phyloP scores from a whole-genome alignment of 2,888 invertebrate genomes.

The Germaria angustata region DNA sequence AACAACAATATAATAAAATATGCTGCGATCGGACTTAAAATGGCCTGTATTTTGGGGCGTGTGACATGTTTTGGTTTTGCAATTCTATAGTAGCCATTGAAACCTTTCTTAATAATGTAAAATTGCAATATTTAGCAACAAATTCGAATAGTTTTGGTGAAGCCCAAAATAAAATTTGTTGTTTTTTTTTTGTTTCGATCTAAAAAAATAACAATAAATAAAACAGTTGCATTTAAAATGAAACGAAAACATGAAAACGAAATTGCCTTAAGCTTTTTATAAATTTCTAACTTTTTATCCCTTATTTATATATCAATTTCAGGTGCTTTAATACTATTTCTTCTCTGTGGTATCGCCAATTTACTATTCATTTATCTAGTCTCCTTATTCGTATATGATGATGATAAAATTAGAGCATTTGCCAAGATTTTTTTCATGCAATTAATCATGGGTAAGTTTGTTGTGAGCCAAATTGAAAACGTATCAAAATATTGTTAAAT shows the following conservation, averaged over 20 bases:
- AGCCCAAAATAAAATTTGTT: too few species aligned
- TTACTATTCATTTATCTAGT: conserved; percentile 86
- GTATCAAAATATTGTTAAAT: background rate
- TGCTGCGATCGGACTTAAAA: too few species aligned
- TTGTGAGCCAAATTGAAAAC: background rate
- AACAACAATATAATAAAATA: too few species aligned
- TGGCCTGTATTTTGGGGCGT: too few species aligned
- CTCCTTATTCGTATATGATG: conserved; percentile 84
- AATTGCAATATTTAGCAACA: too few species aligned
- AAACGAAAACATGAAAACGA: background rate
- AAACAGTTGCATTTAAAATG: too few species aligned
- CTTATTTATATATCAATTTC: conserved; percentile 68
- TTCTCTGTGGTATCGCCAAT: conserved; percentile 85
- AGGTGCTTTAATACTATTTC: conserved; percentile 83
- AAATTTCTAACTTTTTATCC: background rate
- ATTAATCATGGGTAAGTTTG: conserved; percentile 68
- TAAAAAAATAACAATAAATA: too few species aligned
- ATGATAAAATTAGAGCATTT: conserved; percentile 84
- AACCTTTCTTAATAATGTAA: too few species aligned
- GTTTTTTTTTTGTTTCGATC: too few species aligned
- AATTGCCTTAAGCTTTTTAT: background rate
- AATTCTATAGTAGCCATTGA: too few species aligned
- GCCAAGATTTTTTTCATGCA: conserved; percentile 84
- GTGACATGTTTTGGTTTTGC: too few species aligned
- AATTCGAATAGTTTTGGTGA: too few species aligned